A percentile compares a stretch with the other conserved stretches of the same genome.
These are phyloP conservation scores for Rhabdophis nuchalis DNA, from an alignment of 2,797 vertebrate species.

Conservation along the genomic window DNA sequence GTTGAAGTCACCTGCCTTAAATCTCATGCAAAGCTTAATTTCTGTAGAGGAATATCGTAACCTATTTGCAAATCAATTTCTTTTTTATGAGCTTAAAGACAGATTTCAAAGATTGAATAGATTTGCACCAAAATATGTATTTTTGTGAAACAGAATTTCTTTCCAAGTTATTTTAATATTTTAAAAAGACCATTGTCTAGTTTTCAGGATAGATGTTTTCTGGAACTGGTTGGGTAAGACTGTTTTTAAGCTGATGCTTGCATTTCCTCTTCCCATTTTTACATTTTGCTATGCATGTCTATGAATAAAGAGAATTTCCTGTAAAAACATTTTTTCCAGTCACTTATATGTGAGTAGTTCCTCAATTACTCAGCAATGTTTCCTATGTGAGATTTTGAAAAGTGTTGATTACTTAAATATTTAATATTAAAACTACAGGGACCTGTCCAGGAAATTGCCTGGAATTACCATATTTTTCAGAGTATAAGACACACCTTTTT, in stretches of 20 bases:
- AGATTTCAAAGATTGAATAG: not conserved
- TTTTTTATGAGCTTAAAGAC: not conserved
- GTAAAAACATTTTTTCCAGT: not conserved
- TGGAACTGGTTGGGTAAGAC: not conserved
- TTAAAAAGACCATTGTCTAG: not conserved
- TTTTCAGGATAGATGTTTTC: not conserved
- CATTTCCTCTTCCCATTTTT: not conserved
- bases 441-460: not conserved
- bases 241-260: not conserved
- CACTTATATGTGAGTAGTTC: not conserved
- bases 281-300: not conserved
- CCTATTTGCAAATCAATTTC: not conserved
- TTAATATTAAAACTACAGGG: not conserved
- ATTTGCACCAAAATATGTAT: not conserved
- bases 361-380: not conserved
- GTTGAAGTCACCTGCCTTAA: not conserved
- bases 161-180: not conserved
- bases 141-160: not conserved
- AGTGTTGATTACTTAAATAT: not conserved
- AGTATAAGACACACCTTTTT: no score
- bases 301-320: not conserved
- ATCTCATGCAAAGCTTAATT: not conserved
- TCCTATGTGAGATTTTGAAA: not conserved
- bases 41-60: not conserved
- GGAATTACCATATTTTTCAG: no score